Conservation (phyloP, 2,888 invertebrate genomes). For the Trichogramma dendrolimi region DNA sequence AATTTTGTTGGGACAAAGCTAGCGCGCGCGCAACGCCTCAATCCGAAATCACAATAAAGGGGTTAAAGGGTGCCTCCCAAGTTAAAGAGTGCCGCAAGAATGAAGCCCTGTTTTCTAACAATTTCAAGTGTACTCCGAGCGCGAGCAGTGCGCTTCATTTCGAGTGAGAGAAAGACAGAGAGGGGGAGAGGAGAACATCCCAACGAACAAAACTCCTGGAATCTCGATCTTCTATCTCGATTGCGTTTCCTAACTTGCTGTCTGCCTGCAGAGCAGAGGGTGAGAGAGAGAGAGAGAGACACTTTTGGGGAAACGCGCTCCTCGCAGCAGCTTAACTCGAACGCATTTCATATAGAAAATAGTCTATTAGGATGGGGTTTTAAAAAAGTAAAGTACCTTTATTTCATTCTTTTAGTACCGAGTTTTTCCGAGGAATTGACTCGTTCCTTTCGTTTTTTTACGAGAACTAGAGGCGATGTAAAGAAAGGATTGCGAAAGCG, state of each 20-base stretch:
- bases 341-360: not conserved
- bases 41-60: too few species aligned
- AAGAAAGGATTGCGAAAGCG: too few species aligned
- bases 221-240: constrained; percentile 4
- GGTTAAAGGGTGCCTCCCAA: too few species aligned
- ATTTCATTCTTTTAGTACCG: not conserved
- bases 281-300: not conserved
- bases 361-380: not conserved
- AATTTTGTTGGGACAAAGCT: constrained; percentile 2
- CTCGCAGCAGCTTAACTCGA: too few species aligned
- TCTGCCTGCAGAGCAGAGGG: not conserved
- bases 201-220: too few species aligned
- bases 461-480: too few species aligned
- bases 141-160: constrained; percentile 1
- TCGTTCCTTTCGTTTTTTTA: too few species aligned
- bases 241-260: not conserved
- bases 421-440: not conserved
- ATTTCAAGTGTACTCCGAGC: constrained; percentile 9
- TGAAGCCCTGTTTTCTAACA: constrained; percentile 18
- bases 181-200: constrained; percentile 1
- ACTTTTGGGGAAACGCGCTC: not conserved
- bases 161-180: not conserved
- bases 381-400: not conserved
- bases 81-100: not conserved
- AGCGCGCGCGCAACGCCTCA: not conserved